Evolutionary conservation across 2,113 vertebrate genomes (phyloP), one percentile per base, ranked within the genome.

Genomic region (Phrynocephalus versicolor): DNA sequence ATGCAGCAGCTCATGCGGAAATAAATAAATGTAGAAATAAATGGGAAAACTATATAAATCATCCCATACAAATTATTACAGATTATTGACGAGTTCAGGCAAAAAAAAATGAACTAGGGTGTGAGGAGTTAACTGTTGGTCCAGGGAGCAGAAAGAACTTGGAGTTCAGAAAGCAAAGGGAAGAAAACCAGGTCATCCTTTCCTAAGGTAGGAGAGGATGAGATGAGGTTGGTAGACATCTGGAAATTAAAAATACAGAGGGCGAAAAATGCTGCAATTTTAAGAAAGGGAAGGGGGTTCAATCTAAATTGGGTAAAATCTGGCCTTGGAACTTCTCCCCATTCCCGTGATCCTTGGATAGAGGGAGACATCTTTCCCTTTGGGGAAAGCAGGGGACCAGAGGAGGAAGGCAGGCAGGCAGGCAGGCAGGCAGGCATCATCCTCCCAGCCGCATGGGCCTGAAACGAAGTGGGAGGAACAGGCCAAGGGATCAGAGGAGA

Each of bases 211-310:
- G 27, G 6, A 84, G 23, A 51, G 13, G 51, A 57, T 27, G 30
- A 45, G 55, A 75, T 14, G 33, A 39, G 21, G 35, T 69, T 13
- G 69, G n/a, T 19, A 89, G 89, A 91, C n/a, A n/a, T n/a, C n/a
- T n/a, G 84, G 88, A 93, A 92, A 94, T 87, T 95, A 83, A 85
- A 89, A 95, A 55, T n/a, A 21, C 18, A 58, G 33, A 25, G 16
- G 21, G 23, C 16, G 60, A 64, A 19, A 64, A 64, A 64, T 19
- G 45, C 5, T 5, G 45, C 45, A 51, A 51, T 51, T 51, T 51
- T 21, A 64, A 64, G 60, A 19, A 64, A 64, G 10, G 8, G 60
- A 25, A 64, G 16, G 23, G 16, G 45, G 45, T 51, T 51, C n/a
- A n/a, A n/a, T n/a, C n/a, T n/a, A n/a, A n/a, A n/a, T n/a, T n/a